These are phyloP conservation scores for Muntiacus reevesi DNA, from an alignment of 2,113 vertebrate species.

Conservation along the genomic window DNA sequence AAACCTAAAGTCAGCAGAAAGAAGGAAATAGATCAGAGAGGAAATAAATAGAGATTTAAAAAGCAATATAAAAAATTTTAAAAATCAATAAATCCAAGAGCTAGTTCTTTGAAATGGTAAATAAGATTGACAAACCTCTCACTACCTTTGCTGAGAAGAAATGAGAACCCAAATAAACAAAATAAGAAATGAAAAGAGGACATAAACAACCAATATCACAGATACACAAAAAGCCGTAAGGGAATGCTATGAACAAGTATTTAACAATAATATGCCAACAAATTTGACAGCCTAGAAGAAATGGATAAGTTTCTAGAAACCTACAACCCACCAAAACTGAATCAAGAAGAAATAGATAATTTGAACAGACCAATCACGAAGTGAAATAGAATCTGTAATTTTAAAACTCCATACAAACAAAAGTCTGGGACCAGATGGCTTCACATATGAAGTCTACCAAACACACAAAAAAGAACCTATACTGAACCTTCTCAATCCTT, in stretches of 20 bases:
- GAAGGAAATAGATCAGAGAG: not conserved
- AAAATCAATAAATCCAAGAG: not conserved
- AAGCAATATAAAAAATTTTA: not conserved
- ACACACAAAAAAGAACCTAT: not conserved
- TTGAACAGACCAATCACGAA: not conserved
- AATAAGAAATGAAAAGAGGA: not conserved
- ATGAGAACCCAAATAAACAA: not conserved
- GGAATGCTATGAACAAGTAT: not conserved
- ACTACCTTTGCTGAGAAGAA: not conserved
- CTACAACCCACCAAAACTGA: not conserved
- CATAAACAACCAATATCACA: not conserved
- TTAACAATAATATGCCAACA: not conserved
- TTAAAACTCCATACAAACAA: not conserved
- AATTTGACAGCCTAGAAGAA: not conserved
- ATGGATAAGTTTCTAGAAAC: not conserved
- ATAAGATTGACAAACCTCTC: not conserved
- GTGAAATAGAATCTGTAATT: not conserved
- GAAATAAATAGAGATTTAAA: not conserved
- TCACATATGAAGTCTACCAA: not conserved
- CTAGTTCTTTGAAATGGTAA: not conserved
- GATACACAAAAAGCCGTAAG: not conserved
- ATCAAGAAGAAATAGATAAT: not conserved
- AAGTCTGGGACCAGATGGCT: not conserved
- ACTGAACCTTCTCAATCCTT: not conserved
- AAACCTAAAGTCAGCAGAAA: not conserved